phyloP scores from a whole-genome alignment of 2,113 vertebrate species.

The Cyanoderma ruficeps region DNA sequence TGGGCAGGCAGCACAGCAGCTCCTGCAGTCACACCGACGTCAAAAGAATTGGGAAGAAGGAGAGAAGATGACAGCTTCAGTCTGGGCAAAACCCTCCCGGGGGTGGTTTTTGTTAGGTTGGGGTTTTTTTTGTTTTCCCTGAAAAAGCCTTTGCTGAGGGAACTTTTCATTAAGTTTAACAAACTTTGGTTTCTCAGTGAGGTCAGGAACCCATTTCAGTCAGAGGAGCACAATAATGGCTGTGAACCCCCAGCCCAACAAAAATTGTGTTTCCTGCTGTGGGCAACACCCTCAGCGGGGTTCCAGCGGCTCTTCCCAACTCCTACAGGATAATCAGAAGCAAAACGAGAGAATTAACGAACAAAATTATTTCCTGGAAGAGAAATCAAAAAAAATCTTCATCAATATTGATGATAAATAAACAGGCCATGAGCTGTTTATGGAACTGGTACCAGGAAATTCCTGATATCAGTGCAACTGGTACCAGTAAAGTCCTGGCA shows the following conservation, averaged over 20 bases:
- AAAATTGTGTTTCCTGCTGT: accelerated
- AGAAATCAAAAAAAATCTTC: not conserved
- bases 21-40: not conserved
- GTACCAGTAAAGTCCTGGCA: not conserved
- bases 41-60: not conserved
- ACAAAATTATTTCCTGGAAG: not conserved
- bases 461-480: not conserved
- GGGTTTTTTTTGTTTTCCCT: not conserved
- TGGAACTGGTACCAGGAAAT: not conserved
- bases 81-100: not conserved
- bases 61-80: not conserved
- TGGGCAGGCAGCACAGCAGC: not conserved
- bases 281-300: not conserved
- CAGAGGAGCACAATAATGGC: accelerated
- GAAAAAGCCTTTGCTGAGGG: not conserved
- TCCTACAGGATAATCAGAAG: not conserved
- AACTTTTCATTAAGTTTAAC: not conserved
- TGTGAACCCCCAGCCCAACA: not conserved
- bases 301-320: not conserved
- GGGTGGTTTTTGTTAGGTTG: not conserved
- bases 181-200: not conserved
- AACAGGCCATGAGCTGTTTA: not conserved
- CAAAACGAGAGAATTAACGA: not conserved
- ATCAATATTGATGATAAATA: not conserved
- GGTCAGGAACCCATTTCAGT: not conserved